Conservation (phyloP, 2,113 vertebrate species). For the Gnathonemus longibarbis region DNA sequence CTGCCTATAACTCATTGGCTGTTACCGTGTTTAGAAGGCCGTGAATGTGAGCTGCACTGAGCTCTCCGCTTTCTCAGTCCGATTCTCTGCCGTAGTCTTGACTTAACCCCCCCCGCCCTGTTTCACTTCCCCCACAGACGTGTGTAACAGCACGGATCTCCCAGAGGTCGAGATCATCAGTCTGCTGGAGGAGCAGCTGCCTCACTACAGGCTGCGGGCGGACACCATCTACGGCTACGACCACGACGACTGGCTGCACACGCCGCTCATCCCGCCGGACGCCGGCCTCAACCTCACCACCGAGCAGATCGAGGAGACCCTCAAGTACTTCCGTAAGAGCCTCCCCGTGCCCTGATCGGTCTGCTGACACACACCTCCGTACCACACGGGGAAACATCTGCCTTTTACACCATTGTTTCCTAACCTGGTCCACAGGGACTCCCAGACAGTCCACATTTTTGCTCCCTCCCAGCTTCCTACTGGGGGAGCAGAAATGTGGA, state of each 20-base stretch:
- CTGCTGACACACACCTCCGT: not conserved
- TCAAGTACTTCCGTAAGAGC: constrained; percentile 96
- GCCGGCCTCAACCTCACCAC: constrained; percentile 79
- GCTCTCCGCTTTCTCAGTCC: not conserved
- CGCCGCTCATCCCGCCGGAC: constrained; percentile 83
- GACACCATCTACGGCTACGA: constrained; percentile 96
- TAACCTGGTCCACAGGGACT: not conserved
- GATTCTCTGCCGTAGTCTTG: not conserved
- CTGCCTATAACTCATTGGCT: not conserved
- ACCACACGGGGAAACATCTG: not conserved
- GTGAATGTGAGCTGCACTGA: not conserved
- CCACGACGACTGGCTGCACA: constrained; percentile 97
- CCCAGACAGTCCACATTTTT: not conserved
- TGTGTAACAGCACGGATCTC: constrained; percentile 96
- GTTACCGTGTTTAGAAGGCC: not conserved
- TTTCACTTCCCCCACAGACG: constrained; percentile 64
- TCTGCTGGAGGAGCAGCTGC: constrained; percentile 92
- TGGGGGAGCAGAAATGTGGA: not conserved
- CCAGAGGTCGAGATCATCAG: constrained; percentile 99
- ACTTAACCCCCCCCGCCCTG: not conserved
- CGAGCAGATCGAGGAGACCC: constrained; percentile 94
- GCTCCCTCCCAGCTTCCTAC: not conserved
- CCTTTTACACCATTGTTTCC: not conserved
- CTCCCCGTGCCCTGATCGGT: too few relatives aligned
- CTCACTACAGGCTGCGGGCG: constrained; percentile 92